Percentiles rank a stretch among this genome's conserved stretches.
Evolutionary conservation across 2,113 vertebrate species (phyloP).

Genomic region (Lucifuga dentata): DNA sequence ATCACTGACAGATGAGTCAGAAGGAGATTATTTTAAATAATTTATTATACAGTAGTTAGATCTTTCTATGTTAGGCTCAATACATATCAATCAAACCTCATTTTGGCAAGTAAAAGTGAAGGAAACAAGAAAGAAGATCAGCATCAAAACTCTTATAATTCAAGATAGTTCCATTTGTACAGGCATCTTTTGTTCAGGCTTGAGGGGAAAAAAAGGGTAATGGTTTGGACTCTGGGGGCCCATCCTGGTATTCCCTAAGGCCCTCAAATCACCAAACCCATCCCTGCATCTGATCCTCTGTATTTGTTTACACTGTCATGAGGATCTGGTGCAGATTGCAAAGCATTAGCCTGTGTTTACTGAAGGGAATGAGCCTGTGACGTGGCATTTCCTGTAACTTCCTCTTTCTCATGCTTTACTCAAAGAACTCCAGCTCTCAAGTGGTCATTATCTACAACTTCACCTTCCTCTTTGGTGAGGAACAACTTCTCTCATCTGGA

Average conservation of each 20-base stretch:
- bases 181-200: too few relatives aligned
- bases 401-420: slow-evolving; percentile 66
- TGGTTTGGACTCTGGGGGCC: too few relatives aligned
- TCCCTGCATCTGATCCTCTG: slow-evolving; percentile 26
- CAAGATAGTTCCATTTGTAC: too few relatives aligned
- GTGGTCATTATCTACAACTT: not conserved
- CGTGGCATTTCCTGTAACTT: slow-evolving; percentile 58
- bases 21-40: too few relatives aligned
- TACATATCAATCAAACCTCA: too few relatives aligned
- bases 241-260: not conserved
- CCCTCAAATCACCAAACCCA: not conserved
- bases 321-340: slow-evolving; percentile 17
- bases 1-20: too few relatives aligned
- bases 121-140: too few relatives aligned
- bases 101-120: too few relatives aligned
- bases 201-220: too few relatives aligned
- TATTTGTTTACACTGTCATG: slow-evolving; percentile 35
- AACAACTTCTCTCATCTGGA: slow-evolving; percentile 2
- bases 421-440: slow-evolving; percentile 27
- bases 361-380: slow-evolving; percentile 26
- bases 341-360: slow-evolving; percentile 26
- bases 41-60: too few relatives aligned
- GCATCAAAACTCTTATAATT: too few relatives aligned
- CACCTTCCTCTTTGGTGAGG: slow-evolving; percentile 11
- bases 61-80: too few relatives aligned